Evolutionary conservation across 2,797 vertebrate genomes (phyloP).

Genomic region (Podarcis lilfordi): DNA sequence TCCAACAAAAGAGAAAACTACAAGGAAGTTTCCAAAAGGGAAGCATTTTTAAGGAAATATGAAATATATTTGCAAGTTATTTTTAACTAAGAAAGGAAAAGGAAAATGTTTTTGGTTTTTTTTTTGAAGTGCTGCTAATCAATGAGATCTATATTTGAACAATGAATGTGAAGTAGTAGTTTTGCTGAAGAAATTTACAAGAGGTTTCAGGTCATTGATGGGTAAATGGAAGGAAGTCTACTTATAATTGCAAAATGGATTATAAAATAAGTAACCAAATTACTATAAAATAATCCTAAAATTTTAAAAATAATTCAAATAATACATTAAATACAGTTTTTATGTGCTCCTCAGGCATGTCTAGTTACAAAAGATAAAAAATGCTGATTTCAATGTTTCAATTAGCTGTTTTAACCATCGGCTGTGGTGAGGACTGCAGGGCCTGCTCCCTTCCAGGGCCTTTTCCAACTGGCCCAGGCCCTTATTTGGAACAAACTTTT

Average conservation of each 20-base stretch:
- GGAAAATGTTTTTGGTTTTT: neutral
- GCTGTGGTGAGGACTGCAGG: too few relatives aligned
- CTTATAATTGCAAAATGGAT: neutral
- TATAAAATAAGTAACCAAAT: neutral
- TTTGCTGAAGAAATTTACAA: neutral
- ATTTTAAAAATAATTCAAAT: neutral
- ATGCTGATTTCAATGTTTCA: too few relatives aligned
- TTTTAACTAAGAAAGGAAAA: neutral
- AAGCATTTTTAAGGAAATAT: neutral
- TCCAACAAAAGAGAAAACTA: neutral
- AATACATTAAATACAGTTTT: neutral
- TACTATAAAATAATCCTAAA: neutral
- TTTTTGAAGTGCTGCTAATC: neutral
- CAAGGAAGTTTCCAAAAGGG: neutral
- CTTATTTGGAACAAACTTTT: too few relatives aligned
- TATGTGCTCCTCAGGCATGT: neutral
- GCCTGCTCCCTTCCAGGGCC: too few relatives aligned
- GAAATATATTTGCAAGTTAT: neutral
- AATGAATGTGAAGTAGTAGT: neutral
- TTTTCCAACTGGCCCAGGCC: too few relatives aligned
- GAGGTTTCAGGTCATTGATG: neutral
- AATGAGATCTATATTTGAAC: neutral
- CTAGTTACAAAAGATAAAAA: too few relatives aligned
- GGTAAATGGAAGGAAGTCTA: neutral
- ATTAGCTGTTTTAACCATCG: too few relatives aligned